phyloP scores from a whole-genome alignment of 2,113 vertebrate species.

The Taurulus bubalis region DNA sequence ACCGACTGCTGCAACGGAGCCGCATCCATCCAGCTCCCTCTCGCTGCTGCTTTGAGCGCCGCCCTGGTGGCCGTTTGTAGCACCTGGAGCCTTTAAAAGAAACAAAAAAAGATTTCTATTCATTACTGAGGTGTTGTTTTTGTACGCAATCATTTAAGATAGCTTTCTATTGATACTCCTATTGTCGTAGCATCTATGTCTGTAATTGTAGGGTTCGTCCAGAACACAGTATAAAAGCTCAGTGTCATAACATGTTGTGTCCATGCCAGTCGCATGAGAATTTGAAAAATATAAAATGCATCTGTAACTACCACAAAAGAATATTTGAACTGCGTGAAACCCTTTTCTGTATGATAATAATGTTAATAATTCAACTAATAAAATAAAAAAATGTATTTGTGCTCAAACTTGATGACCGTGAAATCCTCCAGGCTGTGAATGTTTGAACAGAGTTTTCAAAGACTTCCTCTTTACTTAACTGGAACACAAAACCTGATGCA shows the following conservation, averaged over 20 bases:
- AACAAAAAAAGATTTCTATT: neutral
- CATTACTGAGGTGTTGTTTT: neutral
- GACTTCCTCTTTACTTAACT: neutral
- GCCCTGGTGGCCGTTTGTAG: conserved; percentile 26
- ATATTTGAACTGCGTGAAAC: conserved; percentile 2
- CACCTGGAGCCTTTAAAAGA: neutral
- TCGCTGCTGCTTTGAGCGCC: conserved; percentile 32
- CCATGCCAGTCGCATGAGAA: neutral
- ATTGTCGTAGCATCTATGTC: neutral
- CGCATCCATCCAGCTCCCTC: conserved; percentile 35
- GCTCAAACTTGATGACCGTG: neutral
- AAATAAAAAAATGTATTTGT: neutral
- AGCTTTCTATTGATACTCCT: neutral
- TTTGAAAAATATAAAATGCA: neutral
- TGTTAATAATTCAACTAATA: neutral
- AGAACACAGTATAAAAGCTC: neutral
- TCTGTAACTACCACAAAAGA: neutral
- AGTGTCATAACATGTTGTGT: neutral
- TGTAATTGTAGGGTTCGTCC: too few relatives aligned
- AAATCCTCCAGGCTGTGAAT: neutral
- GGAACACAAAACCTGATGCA: conserved; percentile 28
- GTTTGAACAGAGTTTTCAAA: neutral
- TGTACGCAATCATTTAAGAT: neutral
- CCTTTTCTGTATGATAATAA: too few relatives aligned
- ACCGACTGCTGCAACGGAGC: conserved; percentile 59